Evolutionary conservation across 2,888 invertebrate genomes (phyloP), one percentile per base, ranked within the genome.

Genomic region (Euplexia lucipara): DNA sequence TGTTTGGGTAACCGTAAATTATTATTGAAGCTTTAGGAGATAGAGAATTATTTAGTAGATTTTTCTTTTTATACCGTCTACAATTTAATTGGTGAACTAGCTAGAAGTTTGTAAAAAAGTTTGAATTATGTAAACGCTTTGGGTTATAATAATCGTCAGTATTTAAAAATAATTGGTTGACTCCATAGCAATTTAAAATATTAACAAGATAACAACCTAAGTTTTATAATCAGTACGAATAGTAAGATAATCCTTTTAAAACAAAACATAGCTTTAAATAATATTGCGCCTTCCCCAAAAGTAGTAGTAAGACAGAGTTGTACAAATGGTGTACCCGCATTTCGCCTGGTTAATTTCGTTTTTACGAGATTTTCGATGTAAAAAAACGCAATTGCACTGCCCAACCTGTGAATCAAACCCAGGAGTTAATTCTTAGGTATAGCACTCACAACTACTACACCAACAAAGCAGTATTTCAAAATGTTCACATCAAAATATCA

Each of bases 51-150:
- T 41, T 54, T 1, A 44, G 30, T 22, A 14, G 6, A 54, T n/a
- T 32, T 1, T 0, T 9, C 30, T 49, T 44, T 54, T 72, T 54
- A 35, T n/a, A 26, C 5, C 48, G 66, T 70, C 56, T 56, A 72
- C 41, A n/a, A 70, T 51, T 47, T 16, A 8, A 56, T 45, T 14
- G 39, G 35, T 35, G 14, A 42, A 37, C 22, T 22, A 20, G 2
- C 37, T 1, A 35, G 22, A 54, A 44, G 12, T 34, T 53, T 20
- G 5, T 12, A n/a, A 5, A 35, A 16, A 35, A 30, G 32, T 51
- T 63, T 20, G 1, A 4, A 51, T 41, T 20, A 10, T 14, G 18
- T 32, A 42, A 51, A 41, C 45, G 0, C 44, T 39, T 41, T n/a
- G n/a, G n/a, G 14, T 32, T 35, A 51, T 12, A 49, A 26, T 26